Evolutionary conservation across 2,888 invertebrate species (phyloP).

Genomic region (Harpalus rubripes): DNA sequence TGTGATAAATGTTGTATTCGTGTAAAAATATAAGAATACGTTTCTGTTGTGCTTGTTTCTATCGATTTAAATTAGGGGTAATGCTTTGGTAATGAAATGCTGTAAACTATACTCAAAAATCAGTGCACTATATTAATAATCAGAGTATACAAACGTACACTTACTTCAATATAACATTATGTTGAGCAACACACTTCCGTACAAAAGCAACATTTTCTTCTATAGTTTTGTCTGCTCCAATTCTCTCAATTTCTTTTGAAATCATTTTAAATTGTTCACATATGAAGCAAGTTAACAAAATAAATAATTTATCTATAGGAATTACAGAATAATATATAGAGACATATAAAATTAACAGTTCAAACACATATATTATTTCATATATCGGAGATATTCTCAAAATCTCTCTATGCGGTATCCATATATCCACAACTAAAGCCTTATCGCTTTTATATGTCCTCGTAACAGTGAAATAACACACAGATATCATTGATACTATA

Average conservation of each 20-base stretch:
- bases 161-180: constrained; percentile 21
- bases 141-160: background rate
- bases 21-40: too few species aligned
- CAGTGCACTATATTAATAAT: too few species aligned
- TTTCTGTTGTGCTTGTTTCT: too few species aligned
- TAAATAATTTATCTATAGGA: background rate
- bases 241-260: background rate
- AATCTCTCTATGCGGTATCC: constrained; percentile 2
- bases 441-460: background rate
- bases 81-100: too few species aligned
- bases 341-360: background rate
- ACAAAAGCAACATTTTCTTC: background rate
- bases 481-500: background rate
- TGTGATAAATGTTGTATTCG: too few species aligned
- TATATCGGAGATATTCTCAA: background rate
- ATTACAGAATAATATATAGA: background rate
- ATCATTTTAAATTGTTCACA: constrained; percentile 13
- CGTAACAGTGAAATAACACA: background rate
- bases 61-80: too few species aligned
- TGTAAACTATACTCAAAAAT: too few species aligned
- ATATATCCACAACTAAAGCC: background rate
- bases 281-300: background rate
- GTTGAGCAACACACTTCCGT: background rate
- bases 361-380: background rate
- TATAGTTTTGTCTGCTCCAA: background rate